These are phyloP conservation scores for Tragelaphus buxtoni DNA, from an alignment of 2,113 vertebrate species.

Conservation along the genomic window DNA sequence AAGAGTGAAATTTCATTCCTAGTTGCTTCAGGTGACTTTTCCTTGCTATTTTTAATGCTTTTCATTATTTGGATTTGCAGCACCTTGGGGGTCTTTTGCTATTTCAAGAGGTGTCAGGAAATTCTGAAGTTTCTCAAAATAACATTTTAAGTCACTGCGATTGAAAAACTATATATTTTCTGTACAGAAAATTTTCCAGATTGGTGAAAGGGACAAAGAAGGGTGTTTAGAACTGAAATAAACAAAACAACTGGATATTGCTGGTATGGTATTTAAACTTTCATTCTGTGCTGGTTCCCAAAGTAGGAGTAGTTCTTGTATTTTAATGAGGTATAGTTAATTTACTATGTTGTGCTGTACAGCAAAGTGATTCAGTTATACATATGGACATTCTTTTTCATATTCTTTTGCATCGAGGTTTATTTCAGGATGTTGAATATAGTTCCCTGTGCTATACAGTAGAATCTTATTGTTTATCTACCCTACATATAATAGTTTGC, in stretches of 20 bases:
- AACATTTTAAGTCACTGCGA: conserved; percentile 45
- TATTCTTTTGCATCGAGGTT: background rate
- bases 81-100: conserved; percentile 38
- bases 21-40: conserved; percentile 24
- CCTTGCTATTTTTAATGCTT: conserved; percentile 48
- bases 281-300: background rate
- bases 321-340: background rate
- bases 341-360: background rate
- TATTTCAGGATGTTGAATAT: background rate
- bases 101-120: conserved; percentile 58
- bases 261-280: background rate
- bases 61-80: conserved; percentile 59
- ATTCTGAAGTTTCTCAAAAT: conserved; percentile 56
- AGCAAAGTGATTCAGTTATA: background rate
- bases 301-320: background rate
- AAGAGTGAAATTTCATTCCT: background rate
- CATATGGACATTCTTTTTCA: background rate
- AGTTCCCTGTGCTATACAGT: background rate
- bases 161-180: conserved; percentile 33
- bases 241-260: background rate
- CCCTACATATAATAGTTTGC: background rate
- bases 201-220: background rate
- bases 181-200: conserved; percentile 27
- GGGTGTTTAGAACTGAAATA: conserved; percentile 18
- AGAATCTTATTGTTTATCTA: background rate